A percentile compares a stretch with the other conserved stretches of the same genome.
Evolutionary conservation across 2,113 vertebrate species (phyloP).

Genomic region (Romanogobio albipinnatus): DNA sequence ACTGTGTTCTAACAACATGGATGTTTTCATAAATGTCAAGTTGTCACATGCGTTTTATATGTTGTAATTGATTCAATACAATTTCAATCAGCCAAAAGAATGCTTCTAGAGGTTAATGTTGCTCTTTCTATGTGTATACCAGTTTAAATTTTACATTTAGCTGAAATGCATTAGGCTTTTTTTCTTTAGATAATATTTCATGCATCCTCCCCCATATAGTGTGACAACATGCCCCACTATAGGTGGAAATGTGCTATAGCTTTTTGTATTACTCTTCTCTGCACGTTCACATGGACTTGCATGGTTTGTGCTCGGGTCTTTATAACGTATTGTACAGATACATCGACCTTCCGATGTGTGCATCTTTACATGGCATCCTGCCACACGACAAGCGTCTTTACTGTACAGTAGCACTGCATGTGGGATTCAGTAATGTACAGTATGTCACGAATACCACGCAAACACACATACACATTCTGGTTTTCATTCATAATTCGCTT

Average conservation of each 20-base stretch:
- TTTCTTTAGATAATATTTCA: background rate
- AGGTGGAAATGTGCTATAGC: background rate
- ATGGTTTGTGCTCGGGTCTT: background rate
- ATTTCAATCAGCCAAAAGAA: background rate
- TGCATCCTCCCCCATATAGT: background rate
- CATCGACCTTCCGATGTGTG: constrained; percentile 16
- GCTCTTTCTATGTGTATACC: background rate
- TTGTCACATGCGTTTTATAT: background rate
- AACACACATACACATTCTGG: background rate
- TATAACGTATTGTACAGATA: background rate
- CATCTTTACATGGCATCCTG: background rate
- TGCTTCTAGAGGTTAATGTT: background rate
- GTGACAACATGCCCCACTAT: background rate
- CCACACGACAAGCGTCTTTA: background rate
- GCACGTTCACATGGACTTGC: background rate
- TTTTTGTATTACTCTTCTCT: background rate
- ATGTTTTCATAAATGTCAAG: background rate
- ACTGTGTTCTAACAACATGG: background rate
- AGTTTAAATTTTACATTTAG: background rate
- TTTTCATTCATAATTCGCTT: background rate
- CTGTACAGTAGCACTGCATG: background rate
- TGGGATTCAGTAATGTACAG: background rate
- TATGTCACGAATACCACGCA: background rate
- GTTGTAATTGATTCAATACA: background rate
- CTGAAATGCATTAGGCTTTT: background rate